Evolutionary conservation across 2,797 vertebrate species (phyloP).

Genomic region (Microctenopoma steveboyesi): DNA sequence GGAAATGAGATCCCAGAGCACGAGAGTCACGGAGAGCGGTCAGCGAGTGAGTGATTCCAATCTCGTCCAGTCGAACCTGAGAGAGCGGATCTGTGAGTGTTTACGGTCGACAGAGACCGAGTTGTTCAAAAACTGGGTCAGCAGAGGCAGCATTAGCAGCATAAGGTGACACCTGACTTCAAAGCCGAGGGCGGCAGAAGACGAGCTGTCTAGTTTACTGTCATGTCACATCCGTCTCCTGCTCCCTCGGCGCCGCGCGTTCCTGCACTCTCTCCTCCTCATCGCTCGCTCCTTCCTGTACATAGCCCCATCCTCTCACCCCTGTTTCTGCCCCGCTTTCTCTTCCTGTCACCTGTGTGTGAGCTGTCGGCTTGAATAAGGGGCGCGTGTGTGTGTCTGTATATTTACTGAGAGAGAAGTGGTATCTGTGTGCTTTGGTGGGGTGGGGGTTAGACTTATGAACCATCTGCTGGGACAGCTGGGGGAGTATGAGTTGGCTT

Average conservation of each 20-base stretch:
- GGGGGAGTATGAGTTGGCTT: constrained; percentile 51
- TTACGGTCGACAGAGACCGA: constrained; percentile 26
- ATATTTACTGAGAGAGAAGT: constrained; percentile 12
- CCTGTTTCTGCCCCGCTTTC: constrained; percentile 35
- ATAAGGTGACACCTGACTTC: constrained; percentile 56
- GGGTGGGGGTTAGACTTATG: constrained; percentile 24
- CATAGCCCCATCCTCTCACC: constrained; percentile 1
- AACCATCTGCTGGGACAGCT: constrained; percentile 81
- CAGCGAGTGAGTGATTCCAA: constrained; percentile 1
- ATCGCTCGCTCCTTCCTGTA: constrained; percentile 29
- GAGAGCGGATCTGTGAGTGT: constrained; percentile 27
- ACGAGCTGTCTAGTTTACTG: constrained; percentile 50
- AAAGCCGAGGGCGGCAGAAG: constrained; percentile 45
- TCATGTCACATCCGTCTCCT: constrained; percentile 55
- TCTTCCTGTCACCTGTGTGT: constrained; percentile 56
- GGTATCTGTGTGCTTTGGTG: constrained; percentile 18
- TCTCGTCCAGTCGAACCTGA: constrained; percentile 19
- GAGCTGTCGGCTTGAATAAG: constrained; percentile 41
- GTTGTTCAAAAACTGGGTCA: constrained; percentile 61
- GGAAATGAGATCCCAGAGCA: constrained; percentile 44
- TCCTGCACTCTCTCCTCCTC: constrained; percentile 37
- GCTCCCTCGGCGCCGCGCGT: constrained; percentile 21
- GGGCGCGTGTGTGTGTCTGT: constrained; percentile 17
- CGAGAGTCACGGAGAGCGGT: constrained; percentile 50
- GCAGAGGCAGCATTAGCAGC: constrained; percentile 25